Evolutionary conservation across 2,113 vertebrate species (phyloP), one percentile per base, ranked within the genome.

Genomic region (Misgurnus mizolepis): DNA sequence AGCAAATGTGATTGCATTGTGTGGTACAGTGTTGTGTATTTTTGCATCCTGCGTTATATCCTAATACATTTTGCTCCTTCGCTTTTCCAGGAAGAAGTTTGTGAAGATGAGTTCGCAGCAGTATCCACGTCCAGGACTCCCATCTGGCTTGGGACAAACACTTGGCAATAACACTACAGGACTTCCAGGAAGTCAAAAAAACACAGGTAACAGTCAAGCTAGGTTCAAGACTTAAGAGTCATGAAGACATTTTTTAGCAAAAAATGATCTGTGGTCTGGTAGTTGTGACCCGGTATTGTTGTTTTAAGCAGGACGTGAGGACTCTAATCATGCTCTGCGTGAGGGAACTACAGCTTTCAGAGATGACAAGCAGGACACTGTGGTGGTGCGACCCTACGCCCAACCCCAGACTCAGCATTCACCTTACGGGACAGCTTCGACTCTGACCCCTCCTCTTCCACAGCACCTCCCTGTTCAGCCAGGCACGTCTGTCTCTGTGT

Each of bases 281-380:
- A 53, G 12, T 5, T 53, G 50, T 39, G 22, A 50, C 55, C 18
- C 10, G 41, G 18, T 22, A 9, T 7, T 43, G 17, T 64, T 74
- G 27, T n/a, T 58, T 81, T 81, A 43, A 45, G 73, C 71, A 90
- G 93, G 85, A 82, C 94, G 93, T 4, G 94, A 94, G 6, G 96
- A 96, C 72, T 76, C 92, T 1, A 95, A 97, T n/a, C 93, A 93
- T 6, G 84, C 94, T 53, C 92, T 95, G 14, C 96, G 97, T 41
- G 95, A 95, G 0, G 85, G 88, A 17, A 39, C 79, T 4, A 22
- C 93, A 3, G 91, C 92, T 0, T 92, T 96, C 67, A 94, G 96
- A 55, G 97, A 98, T 69, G 98, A 99, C 43, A 99, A 99, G 87
- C 98, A 98, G 88, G 98, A 98, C 76, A 96, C 97, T 0, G 97